Evolutionary conservation across 2,888 invertebrate species (phyloP).

Genomic region (Drosophila prolongata): DNA sequence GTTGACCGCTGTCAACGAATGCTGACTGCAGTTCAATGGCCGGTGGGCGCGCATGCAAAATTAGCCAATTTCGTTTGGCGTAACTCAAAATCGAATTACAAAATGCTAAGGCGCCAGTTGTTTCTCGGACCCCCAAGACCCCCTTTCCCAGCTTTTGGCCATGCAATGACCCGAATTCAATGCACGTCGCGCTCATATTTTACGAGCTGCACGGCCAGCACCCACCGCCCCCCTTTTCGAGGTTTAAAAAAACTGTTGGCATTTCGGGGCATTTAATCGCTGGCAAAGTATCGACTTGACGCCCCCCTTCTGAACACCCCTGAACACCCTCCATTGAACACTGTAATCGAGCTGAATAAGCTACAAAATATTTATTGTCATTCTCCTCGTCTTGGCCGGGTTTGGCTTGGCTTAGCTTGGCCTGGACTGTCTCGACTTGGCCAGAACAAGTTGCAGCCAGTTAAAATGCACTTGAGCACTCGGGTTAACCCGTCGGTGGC

Average conservation of each 20-base stretch:
- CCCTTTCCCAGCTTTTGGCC: constrained; percentile 10
- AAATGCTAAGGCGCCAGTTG: constrained; percentile 60
- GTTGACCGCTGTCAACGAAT: constrained; percentile 6
- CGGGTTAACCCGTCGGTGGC: constrained; percentile 13
- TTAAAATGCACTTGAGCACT: constrained; percentile 65
- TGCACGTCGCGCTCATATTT: constrained; percentile 73
- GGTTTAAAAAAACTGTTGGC: constrained; percentile 50
- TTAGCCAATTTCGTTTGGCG: constrained; percentile 40
- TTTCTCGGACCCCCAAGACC: constrained; percentile 1
- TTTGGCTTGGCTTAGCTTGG: constrained; percentile 9
- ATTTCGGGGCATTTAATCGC: constrained; percentile 69
- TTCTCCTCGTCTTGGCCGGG: constrained; percentile 29
- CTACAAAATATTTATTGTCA: constrained; percentile 48
- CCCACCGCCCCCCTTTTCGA: constrained; percentile 6
- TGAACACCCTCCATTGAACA: constrained; percentile 3
- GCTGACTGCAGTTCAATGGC: constrained; percentile 61
- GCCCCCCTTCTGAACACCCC: not conserved
- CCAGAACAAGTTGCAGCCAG: constrained; percentile 65
- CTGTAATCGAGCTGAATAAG: constrained; percentile 59
- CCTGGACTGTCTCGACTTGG: constrained; percentile 28
- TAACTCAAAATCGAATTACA: constrained; percentile 69
- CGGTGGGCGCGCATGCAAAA: constrained; percentile 54
- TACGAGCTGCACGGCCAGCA: constrained; percentile 39
- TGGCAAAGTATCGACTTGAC: constrained; percentile 36
- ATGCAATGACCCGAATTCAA: constrained; percentile 74